phyloP scores from a whole-genome alignment of 2,113 vertebrate species.

The Ciconia boyciana region DNA sequence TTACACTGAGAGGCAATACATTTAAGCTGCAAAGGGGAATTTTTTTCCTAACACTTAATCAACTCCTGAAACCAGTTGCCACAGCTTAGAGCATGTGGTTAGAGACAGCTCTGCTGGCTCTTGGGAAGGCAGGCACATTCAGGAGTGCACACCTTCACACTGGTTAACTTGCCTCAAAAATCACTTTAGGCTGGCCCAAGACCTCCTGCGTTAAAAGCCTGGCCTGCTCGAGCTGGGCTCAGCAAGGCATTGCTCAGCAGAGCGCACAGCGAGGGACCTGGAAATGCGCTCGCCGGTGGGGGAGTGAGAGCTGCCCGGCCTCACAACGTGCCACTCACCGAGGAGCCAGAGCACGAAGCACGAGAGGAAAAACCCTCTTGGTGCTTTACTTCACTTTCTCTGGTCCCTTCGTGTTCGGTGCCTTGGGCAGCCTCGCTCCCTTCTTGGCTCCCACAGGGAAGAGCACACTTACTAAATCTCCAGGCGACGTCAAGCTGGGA shows the following conservation, averaged over 20 bases:
- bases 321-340: accelerated
- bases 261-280: not conserved
- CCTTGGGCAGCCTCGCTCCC: not conserved
- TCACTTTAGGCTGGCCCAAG: not conserved
- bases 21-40: not conserved
- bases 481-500: not conserved
- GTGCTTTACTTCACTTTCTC: not conserved
- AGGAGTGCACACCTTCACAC: accelerated
- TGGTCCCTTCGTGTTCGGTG: not conserved
- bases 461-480: not conserved
- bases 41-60: not conserved
- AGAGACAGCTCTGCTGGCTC: not conserved
- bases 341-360: not conserved
- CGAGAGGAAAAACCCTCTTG: not conserved
- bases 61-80: not conserved
- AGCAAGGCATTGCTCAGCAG: not conserved
- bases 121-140: not conserved
- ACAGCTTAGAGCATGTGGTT: not conserved
- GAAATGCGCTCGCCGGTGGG: accelerated
- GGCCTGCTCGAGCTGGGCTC: not conserved
- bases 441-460: not conserved
- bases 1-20: not conserved
- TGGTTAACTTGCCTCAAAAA: accelerated
- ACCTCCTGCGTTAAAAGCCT: not conserved
- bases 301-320: accelerated